Percentiles rank a stretch among this genome's conserved stretches.
Evolutionary conservation across 2,888 invertebrate genomes (phyloP).

Genomic region (Xylota segnis): DNA sequence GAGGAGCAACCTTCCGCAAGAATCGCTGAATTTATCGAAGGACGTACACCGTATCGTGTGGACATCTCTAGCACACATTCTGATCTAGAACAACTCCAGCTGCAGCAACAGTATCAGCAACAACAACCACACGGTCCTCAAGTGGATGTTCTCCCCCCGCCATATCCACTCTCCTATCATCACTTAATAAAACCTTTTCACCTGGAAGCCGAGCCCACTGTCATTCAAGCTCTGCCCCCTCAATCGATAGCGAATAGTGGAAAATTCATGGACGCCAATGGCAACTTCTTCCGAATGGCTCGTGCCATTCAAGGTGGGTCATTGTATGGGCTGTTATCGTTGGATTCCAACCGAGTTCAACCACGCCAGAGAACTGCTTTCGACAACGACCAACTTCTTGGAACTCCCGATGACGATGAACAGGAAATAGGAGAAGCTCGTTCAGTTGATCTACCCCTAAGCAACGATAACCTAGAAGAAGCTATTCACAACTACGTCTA

Average conservation of each 20-base stretch:
- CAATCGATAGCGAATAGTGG: slow-evolving; percentile 59
- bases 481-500: slow-evolving; percentile 68
- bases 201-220: slow-evolving; percentile 82
- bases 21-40: slow-evolving; percentile 87
- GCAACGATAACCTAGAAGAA: slow-evolving; percentile 58
- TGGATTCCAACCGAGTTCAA: slow-evolving; percentile 78
- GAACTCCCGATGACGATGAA: slow-evolving; percentile 66
- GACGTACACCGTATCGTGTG: slow-evolving; percentile 89
- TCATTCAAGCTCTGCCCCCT: slow-evolving; percentile 82
- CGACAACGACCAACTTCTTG: slow-evolving; percentile 49
- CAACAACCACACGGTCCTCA: slow-evolving; percentile 81
- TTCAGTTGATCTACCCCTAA: slow-evolving; percentile 58
- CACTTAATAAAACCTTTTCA: slow-evolving; percentile 82
- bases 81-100: slow-evolving; percentile 75
- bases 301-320: slow-evolving; percentile 69
- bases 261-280: slow-evolving; percentile 67
- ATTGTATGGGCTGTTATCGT: slow-evolving; percentile 77
- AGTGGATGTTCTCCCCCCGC: slow-evolving; percentile 83
- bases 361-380: slow-evolving; percentile 43
- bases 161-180: slow-evolving; percentile 81
- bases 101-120: slow-evolving; percentile 71
- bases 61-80: slow-evolving; percentile 85
- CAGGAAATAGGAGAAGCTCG: slow-evolving; percentile 77
- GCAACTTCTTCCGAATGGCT: slow-evolving; percentile 66
- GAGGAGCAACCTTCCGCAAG: slow-evolving; percentile 59